A percentile compares a stretch with the other conserved stretches of the same genome.
Evolutionary conservation across 2,113 vertebrate species (phyloP).

Genomic region (Pituophis catenifer): DNA sequence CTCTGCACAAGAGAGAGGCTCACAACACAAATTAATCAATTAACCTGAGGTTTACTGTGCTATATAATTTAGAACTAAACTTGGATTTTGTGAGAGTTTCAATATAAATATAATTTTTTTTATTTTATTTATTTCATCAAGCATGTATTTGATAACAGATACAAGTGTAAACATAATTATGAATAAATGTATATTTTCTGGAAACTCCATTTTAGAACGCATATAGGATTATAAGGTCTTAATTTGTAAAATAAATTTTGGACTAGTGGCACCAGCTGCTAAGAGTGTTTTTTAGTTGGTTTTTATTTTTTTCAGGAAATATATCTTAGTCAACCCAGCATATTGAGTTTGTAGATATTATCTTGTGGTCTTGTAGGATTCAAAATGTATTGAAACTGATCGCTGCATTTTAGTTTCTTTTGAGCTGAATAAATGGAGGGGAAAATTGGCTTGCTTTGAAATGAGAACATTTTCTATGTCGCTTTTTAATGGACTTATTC

Average conservation of each 20-base stretch:
- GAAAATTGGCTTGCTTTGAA: neutral
- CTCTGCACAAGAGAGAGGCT: neutral
- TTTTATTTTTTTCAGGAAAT: neutral
- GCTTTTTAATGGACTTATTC: neutral
- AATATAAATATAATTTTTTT: neutral
- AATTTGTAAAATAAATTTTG: neutral
- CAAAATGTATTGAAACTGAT: neutral
- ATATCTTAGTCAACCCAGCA: neutral
- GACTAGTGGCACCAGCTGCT: neutral
- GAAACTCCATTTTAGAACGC: neutral
- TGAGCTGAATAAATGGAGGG: neutral
- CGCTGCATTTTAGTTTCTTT: neutral
- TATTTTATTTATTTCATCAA: no score
- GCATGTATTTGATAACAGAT: no score
- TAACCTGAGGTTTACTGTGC: neutral
- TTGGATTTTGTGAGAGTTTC: neutral
- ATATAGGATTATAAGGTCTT: neutral
- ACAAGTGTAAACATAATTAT: no score
- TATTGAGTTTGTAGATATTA: neutral
- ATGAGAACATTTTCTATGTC: neutral
- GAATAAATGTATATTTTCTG: neutral
- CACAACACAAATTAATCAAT: neutral
- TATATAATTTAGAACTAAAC: conserved; percentile 44
- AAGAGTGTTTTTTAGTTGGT: neutral
- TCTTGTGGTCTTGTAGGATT: neutral